Conservation (phyloP, 2,888 invertebrate species). For the Scaptomyza caliginosa region DNA sequence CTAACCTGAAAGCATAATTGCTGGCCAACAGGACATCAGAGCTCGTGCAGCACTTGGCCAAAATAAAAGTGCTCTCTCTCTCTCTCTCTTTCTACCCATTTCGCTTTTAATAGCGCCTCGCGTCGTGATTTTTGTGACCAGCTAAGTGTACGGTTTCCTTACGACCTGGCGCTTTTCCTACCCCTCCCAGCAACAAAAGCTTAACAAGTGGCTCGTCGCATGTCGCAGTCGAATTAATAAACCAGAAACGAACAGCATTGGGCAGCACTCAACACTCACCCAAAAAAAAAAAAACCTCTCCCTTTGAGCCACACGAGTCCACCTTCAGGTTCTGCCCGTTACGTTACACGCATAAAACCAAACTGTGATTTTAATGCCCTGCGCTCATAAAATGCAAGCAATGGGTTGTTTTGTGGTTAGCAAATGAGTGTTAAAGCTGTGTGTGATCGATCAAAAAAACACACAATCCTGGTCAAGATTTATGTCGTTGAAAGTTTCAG, state of each 20-base stretch:
- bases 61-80: not conserved
- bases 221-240: constrained; percentile 70
- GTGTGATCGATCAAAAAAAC: not conserved
- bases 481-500: too few species aligned
- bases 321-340: constrained; percentile 8
- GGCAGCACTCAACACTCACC: constrained; percentile 36
- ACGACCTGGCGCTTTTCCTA: too few species aligned
- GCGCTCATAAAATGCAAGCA: not conserved
- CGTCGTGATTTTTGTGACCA: constrained; percentile 21
- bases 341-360: constrained; percentile 58
- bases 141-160: constrained; percentile 50
- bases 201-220: constrained; percentile 66
- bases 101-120: constrained; percentile 14
- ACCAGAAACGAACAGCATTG: constrained; percentile 46
- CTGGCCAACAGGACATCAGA: constrained; percentile 33
- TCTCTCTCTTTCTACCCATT: not conserved
- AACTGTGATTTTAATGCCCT: constrained; percentile 64
- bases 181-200: not conserved
- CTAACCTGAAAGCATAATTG: constrained; percentile 35
- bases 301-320: constrained; percentile 3
- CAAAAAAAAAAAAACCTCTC: too few species aligned
- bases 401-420: not conserved
- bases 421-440: not conserved
- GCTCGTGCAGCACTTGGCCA: not conserved
- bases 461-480: too few species aligned